Conservation (phyloP, 1,140 invertebrate species). For the Calosoma granatense region DNA sequence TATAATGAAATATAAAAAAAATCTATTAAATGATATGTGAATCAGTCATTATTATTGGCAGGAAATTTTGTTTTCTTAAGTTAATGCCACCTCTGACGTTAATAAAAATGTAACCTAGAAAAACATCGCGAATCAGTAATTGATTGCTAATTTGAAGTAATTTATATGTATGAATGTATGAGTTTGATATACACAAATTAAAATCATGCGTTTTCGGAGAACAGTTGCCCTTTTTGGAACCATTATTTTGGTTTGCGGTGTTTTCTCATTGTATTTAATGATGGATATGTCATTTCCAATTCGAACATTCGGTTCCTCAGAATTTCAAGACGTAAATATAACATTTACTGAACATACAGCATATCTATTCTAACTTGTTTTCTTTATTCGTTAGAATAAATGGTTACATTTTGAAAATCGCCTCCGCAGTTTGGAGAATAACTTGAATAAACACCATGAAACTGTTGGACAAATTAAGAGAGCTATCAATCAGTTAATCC, state of each 20-base stretch:
- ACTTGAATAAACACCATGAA: conserved; percentile 35
- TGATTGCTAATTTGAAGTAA: neutral
- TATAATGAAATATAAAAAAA: neutral
- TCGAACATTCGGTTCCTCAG: neutral
- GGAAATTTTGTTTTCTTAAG: too few species aligned
- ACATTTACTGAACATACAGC: conserved; percentile 10
- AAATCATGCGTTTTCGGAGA: conserved; percentile 34
- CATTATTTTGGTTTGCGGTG: conserved; percentile 32
- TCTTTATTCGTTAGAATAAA: conserved; percentile 29
- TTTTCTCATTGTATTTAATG: conserved; percentile 35
- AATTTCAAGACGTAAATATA: conserved; percentile 12
- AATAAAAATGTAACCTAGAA: neutral
- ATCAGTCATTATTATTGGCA: neutral
- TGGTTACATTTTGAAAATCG: conserved; percentile 38
- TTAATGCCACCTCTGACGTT: too few species aligned
- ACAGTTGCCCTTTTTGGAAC: conserved; percentile 34
- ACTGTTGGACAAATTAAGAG: conserved; percentile 18
- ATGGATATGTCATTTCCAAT: conserved; percentile 32
- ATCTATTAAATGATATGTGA: neutral
- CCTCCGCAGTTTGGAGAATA: conserved; percentile 35
- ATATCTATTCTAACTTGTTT: conserved; percentile 10
- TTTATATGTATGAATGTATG: neutral
- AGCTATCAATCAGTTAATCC: neutral
- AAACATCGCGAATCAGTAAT: neutral
- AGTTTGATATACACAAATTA: neutral